A percentile compares a stretch with the other conserved stretches of the same genome.
phyloP scores from a whole-genome alignment of 2,113 vertebrate species.

The Prunella himalayana region DNA sequence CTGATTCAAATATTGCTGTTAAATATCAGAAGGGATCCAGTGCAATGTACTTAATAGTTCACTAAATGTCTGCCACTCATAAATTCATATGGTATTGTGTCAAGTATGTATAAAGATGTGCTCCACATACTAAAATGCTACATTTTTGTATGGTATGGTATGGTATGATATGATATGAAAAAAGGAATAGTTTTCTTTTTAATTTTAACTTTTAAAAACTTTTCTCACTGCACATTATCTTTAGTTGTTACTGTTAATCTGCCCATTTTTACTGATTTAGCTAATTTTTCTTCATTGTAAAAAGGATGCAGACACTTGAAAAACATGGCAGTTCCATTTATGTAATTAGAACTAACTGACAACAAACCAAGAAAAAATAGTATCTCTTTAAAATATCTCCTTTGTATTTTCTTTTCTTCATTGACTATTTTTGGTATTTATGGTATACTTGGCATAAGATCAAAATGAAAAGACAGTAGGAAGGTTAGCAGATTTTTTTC shows the following conservation, averaged over 20 bases:
- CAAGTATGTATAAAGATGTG: background rate
- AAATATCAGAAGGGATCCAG: background rate
- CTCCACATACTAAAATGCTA: background rate
- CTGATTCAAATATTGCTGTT: background rate
- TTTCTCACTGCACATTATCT: background rate
- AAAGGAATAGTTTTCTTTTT: background rate
- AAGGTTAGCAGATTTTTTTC: background rate
- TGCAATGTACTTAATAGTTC: background rate
- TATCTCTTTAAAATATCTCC: background rate
- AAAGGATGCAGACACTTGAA: background rate
- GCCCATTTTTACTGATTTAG: background rate
- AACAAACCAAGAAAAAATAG: background rate
- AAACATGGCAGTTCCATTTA: background rate
- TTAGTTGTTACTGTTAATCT: background rate
- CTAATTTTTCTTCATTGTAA: background rate
- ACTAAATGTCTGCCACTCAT: background rate
- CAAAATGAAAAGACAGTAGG: background rate
- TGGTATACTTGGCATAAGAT: background rate
- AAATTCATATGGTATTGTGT: background rate
- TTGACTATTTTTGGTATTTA: background rate
- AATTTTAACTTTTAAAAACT: background rate
- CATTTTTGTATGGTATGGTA: background rate
- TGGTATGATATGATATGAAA: background rate
- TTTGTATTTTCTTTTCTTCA: background rate
- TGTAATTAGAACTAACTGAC: background rate